Evolutionary conservation across 2,888 invertebrate genomes (phyloP).

Genomic region (Acanthosepion esculentum): DNA sequence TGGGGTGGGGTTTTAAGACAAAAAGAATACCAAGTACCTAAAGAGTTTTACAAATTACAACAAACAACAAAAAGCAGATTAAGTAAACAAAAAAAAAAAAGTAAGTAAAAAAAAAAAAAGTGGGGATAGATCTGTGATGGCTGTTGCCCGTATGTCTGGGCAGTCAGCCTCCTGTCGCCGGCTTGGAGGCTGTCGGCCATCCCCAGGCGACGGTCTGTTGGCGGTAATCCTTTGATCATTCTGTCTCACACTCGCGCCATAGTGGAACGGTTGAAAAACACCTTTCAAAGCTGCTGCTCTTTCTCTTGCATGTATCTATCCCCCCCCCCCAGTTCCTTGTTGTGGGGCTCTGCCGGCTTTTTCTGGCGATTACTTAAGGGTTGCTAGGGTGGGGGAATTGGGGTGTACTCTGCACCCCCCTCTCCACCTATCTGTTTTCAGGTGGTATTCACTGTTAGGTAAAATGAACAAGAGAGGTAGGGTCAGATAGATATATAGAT

Average conservation of each 20-base stretch:
- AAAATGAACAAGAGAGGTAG: too few relatives aligned
- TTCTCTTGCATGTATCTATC: too few relatives aligned
- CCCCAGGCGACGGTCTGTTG: constrained; percentile 20
- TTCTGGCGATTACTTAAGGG: too few relatives aligned
- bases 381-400: background rate
- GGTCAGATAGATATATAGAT: too few relatives aligned
- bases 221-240: constrained; percentile 11
- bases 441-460: too few relatives aligned
- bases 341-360: too few relatives aligned
- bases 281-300: background rate
- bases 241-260: background rate
- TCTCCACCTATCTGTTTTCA: background rate
- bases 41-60: background rate
- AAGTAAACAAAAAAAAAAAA: background rate
- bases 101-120: constrained; percentile 33
- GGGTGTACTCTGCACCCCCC: background rate
- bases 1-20: background rate
- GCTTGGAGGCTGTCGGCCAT: constrained; percentile 33
- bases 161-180: constrained; percentile 33
- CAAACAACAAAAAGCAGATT: background rate
- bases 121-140: constrained; percentile 3
- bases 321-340: background rate
- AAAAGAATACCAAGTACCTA: constrained; percentile 4
- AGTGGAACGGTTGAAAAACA: background rate
- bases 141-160: constrained; percentile 33